Evolutionary conservation across 2,888 invertebrate species (phyloP).

Genomic region (Hypolimnas misippus): DNA sequence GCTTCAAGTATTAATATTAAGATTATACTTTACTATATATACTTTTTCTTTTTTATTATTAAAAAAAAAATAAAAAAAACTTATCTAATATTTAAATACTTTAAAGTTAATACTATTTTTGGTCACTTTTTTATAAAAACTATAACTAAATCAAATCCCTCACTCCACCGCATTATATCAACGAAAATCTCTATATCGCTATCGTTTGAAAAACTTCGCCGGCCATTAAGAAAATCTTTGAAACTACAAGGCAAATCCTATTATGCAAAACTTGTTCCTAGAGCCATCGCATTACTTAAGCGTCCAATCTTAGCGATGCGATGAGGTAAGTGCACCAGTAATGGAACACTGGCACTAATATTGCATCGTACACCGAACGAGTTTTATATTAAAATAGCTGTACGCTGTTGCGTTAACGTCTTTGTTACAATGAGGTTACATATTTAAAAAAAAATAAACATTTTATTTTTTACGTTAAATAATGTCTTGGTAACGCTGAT

Average conservation of each 20-base stretch:
- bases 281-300: slow-evolving; percentile 42
- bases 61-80: too few relatives aligned
- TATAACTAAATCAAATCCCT: too few relatives aligned
- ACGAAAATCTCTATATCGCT: not conserved
- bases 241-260: slow-evolving; percentile 37
- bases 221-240: slow-evolving; percentile 26
- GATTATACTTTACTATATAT: too few relatives aligned
- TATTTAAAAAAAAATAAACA: slow-evolving; percentile 25
- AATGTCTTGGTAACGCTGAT: not conserved
- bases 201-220: slow-evolving; percentile 20
- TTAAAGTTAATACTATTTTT: too few relatives aligned
- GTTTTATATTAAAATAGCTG: slow-evolving; percentile 70
- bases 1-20: too few relatives aligned
- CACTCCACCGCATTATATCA: too few relatives aligned
- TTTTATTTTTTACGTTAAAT: not conserved
- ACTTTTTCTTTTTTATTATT: too few relatives aligned
- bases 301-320: slow-evolving; percentile 64
- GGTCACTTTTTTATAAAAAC: too few relatives aligned
- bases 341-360: slow-evolving; percentile 57
- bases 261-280: slow-evolving; percentile 46
- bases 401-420: slow-evolving; percentile 53
- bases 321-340: slow-evolving; percentile 63
- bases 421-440: slow-evolving; percentile 41
- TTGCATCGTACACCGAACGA: slow-evolving; percentile 62
- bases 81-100: too few relatives aligned